A percentile compares a stretch with the other conserved stretches of the same genome.
phyloP scores from a whole-genome alignment of 2,797 vertebrate genomes.

The Calcarius lapponicus region DNA sequence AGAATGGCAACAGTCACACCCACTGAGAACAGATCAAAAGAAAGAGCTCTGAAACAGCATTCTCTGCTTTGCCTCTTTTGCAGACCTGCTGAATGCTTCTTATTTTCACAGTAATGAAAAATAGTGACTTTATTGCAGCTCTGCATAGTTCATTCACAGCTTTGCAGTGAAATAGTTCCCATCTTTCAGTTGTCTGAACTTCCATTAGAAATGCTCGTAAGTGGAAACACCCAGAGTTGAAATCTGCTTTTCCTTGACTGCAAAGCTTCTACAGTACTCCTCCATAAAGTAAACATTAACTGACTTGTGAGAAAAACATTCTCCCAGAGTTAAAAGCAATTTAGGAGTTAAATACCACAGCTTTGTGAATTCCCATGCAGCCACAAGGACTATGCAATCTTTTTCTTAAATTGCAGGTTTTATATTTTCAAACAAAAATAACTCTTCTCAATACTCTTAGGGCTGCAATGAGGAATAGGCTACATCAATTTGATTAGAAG shows the following conservation, averaged over 20 bases:
- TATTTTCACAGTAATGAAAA: background rate
- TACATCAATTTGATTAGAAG: constrained; percentile 1
- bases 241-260: background rate
- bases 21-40: background rate
- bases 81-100: background rate
- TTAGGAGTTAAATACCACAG: background rate
- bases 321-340: background rate
- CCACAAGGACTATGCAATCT: background rate
- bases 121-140: background rate
- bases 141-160: background rate
- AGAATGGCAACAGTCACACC: background rate
- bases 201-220: background rate
- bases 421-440: background rate
- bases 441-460: background rate
- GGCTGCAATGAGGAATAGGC: background rate
- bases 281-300: background rate
- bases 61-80: background rate
- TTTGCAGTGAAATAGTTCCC: background rate
- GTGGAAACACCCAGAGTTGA: background rate
- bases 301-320: background rate
- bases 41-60: background rate
- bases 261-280: background rate
- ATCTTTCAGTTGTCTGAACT: background rate
- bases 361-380: background rate
- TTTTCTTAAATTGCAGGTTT: background rate